These are phyloP conservation scores for Furcula furcula DNA, from an alignment of 2,888 invertebrate genomes.

Conservation along the genomic window DNA sequence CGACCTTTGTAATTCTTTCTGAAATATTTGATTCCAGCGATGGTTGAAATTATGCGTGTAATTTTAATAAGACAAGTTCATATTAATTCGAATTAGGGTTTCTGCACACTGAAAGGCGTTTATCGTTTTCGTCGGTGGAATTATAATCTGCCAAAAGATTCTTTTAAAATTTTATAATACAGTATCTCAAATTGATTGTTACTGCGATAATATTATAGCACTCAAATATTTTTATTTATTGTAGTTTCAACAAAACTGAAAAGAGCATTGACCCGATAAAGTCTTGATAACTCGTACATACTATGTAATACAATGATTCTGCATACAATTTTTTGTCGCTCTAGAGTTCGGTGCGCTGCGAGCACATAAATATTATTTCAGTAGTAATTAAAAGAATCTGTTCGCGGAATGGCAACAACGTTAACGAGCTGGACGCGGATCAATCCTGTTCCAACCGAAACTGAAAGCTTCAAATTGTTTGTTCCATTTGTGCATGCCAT, in stretches of 20 bases:
- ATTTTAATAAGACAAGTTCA: slow-evolving; percentile 4
- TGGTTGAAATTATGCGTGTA: slow-evolving; percentile 3
- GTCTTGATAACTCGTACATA: slow-evolving; percentile 7
- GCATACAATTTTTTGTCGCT: background rate
- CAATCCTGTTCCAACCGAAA: slow-evolving; percentile 77
- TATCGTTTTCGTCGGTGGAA: too few relatives aligned
- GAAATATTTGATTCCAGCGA: slow-evolving; percentile 3
- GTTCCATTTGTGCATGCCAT: slow-evolving; percentile 54
- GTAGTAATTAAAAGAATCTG: background rate
- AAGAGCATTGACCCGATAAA: slow-evolving; percentile 14
- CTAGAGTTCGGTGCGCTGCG: background rate
- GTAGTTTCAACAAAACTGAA: slow-evolving; percentile 2
- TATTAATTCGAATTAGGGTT: background rate
- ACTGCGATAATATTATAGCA: slow-evolving; percentile 2
- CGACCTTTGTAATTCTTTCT: slow-evolving; percentile 2
- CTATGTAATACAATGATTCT: too few relatives aligned
- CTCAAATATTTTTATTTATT: slow-evolving; percentile 4
- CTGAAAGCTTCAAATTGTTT: slow-evolving; percentile 55
- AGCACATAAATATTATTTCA: background rate
- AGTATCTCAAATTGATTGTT: background rate
- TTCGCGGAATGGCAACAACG: slow-evolving; percentile 20
- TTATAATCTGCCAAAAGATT: too few relatives aligned
- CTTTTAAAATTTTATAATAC: too few relatives aligned
- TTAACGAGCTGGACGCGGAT: slow-evolving; percentile 54
- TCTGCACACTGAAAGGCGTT: background rate